phyloP scores from a whole-genome alignment of 2,888 invertebrate species.

The Eristalis arbustorum region DNA sequence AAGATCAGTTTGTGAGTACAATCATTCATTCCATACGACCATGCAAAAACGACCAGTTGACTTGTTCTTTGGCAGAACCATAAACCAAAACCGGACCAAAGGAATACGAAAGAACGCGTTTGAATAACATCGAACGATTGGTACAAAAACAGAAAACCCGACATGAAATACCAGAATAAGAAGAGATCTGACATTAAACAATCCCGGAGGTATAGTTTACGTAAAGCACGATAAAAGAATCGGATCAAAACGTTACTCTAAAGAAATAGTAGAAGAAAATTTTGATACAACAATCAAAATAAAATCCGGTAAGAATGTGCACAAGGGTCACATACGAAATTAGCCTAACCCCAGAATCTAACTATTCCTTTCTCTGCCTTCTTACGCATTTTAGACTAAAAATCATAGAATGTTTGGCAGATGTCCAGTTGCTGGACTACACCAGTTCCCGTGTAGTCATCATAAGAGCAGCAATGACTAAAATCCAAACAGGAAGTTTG shows the following conservation, averaged over 20 bases:
- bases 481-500: slow-evolving; percentile 16
- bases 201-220: slow-evolving; percentile 23
- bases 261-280: no score
- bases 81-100: slow-evolving; percentile 29
- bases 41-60: slow-evolving; percentile 54
- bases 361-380: no score
- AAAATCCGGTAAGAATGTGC: no score
- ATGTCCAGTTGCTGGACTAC: no score
- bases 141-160: slow-evolving; percentile 36
- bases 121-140: slow-evolving; percentile 33
- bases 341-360: no score
- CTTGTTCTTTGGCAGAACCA: slow-evolving; percentile 31
- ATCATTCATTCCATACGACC: slow-evolving; percentile 48
- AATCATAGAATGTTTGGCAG: no score
- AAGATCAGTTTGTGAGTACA: slow-evolving; percentile 46
- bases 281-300: no score
- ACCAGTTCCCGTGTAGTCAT: no score
- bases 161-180: slow-evolving; percentile 46
- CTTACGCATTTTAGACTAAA: no score
- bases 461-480: no score
- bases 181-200: slow-evolving; percentile 29
- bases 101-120: slow-evolving; percentile 38
- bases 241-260: no score
- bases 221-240: slow-evolving; percentile 37
- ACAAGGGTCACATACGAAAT: no score